Conservation (phyloP, 2,888 invertebrate species). For the Mythimna ferrago region DNA sequence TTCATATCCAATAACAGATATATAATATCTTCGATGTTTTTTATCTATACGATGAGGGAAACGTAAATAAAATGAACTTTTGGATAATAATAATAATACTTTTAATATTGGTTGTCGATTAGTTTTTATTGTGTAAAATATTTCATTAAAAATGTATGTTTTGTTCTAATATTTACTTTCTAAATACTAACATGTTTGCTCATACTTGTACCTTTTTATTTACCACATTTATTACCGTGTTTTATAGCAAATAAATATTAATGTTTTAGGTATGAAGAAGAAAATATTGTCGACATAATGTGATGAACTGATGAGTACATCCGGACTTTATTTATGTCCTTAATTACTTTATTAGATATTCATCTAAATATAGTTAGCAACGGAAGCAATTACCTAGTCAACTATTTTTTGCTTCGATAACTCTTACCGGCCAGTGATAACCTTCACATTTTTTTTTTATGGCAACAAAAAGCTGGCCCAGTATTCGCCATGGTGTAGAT, state of each 20-base stretch:
- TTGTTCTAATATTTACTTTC: too few species aligned
- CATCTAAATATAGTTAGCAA: background rate
- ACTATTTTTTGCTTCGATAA: background rate
- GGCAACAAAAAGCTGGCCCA: background rate
- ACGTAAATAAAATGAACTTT: background rate
- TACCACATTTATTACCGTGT: too few species aligned
- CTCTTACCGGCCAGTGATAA: background rate
- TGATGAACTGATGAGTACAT: too few species aligned
- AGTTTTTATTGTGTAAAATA: too few species aligned
- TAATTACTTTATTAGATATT: background rate
- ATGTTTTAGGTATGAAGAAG: too few species aligned
- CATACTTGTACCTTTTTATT: too few species aligned
- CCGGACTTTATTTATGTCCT: too few species aligned
- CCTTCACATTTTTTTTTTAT: background rate
- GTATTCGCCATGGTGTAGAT: conserved; percentile 1
- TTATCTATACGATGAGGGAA: background rate
- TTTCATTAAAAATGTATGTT: too few species aligned
- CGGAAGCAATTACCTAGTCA: background rate
- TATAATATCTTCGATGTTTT: background rate
- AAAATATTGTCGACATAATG: background rate
- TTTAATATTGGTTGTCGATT: too few species aligned
- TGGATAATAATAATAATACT: too few species aligned
- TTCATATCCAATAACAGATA: background rate
- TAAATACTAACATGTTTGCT: too few species aligned
- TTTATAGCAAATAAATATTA: too few species aligned